A percentile compares a stretch with the other conserved stretches of the same genome.
These are phyloP conservation scores for Engystomops pustulosus DNA, from an alignment of 2,113 vertebrate species.

Conservation along the genomic window DNA sequence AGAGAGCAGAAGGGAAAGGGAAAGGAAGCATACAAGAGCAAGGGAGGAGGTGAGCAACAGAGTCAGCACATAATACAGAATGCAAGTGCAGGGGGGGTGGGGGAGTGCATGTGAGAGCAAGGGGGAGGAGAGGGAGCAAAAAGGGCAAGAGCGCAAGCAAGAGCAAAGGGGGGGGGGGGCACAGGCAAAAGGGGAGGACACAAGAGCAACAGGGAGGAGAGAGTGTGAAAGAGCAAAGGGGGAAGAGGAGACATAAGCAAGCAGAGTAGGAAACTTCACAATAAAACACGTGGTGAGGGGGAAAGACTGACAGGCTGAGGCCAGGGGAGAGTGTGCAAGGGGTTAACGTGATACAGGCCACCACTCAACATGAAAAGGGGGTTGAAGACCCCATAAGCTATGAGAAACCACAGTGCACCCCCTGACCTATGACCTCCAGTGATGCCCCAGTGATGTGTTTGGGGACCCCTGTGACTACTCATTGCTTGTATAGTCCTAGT, in stretches of 20 bases:
- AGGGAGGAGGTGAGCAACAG: neutral
- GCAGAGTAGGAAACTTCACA: too few species aligned
- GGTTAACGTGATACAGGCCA: too few species aligned
- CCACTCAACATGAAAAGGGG: too few species aligned
- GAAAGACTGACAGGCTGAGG: neutral
- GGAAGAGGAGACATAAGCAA: neutral
- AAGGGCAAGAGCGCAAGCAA: neutral
- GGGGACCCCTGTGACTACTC: neutral
- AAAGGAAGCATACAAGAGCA: neutral
- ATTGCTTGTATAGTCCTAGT: neutral
- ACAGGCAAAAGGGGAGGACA: neutral
- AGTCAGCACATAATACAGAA: too few species aligned
- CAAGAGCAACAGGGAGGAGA: neutral
- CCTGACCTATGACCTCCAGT: neutral
- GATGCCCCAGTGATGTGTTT: neutral
- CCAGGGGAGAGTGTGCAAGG: neutral
- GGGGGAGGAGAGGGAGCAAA: neutral
- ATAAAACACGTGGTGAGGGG: too few species aligned
- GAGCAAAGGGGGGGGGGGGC: neutral
- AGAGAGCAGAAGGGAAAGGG: neutral
- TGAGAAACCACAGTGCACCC: neutral
- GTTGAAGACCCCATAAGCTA: neutral
- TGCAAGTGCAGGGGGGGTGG: too few species aligned
- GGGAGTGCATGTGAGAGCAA: too few species aligned
- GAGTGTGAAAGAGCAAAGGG: neutral